Evolutionary conservation across 2,113 vertebrate species (phyloP).

Genomic region (Scolopax mira): DNA sequence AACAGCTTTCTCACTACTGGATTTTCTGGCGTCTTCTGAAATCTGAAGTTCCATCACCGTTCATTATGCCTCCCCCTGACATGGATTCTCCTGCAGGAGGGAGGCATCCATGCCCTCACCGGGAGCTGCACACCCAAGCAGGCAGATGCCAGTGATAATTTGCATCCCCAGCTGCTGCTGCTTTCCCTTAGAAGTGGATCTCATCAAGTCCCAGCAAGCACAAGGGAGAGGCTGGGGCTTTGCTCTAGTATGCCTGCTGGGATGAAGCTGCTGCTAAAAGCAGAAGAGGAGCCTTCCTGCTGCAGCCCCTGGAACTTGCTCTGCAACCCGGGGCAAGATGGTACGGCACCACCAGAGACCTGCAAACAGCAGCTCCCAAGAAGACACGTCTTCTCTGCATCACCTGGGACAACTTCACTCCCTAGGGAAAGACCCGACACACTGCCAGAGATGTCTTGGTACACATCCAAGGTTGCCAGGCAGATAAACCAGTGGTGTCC

Average conservation of each 20-base stretch:
- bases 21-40: background rate
- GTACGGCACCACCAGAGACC: background rate
- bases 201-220: background rate
- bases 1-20: background rate
- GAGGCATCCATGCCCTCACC: background rate
- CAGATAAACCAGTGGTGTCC: background rate
- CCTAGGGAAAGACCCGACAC: fast-evolving
- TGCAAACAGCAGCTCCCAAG: background rate
- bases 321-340: background rate
- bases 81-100: background rate
- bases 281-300: background rate
- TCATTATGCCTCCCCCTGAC: background rate
- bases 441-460: background rate
- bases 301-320: background rate
- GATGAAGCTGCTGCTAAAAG: background rate
- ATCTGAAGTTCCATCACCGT: background rate
- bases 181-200: background rate
- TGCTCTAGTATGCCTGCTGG: background rate
- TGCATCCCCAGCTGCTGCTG: conserved; percentile 33
- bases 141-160: conserved; percentile 43
- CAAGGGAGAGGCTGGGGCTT: background rate
- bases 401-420: background rate
- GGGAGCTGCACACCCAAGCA: background rate
- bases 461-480: background rate
- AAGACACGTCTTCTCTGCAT: background rate